A percentile compares a stretch with the other conserved stretches of the same genome.
Conservation (phyloP, 2,888 invertebrate species). For the Ceratothoa steindachneri region DNA sequence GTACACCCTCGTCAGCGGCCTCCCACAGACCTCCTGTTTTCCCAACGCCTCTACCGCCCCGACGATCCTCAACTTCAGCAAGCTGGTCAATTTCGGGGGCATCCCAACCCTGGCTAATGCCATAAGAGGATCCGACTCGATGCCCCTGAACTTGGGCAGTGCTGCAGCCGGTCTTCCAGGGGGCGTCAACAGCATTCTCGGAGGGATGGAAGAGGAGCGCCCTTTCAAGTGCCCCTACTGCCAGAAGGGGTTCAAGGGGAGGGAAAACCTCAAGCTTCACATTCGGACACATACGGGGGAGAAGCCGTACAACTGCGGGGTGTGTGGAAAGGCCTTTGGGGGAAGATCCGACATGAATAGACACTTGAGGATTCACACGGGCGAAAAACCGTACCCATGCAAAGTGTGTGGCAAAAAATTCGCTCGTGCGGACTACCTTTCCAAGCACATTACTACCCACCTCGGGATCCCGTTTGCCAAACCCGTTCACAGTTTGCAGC, state of each 20-base stretch:
- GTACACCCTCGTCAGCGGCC: conserved; percentile 14
- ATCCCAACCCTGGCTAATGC: neutral
- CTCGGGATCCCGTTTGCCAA: conserved; percentile 46
- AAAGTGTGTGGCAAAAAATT: conserved; percentile 89
- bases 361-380: conserved; percentile 47
- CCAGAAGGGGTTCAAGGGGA: conserved; percentile 47
- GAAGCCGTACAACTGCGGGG: conserved; percentile 84
- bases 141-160: neutral
- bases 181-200: neutral
- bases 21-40: conserved; percentile 9
- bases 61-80: conserved; percentile 7
- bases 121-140: neutral
- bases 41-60: conserved; percentile 1
- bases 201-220: conserved; percentile 34
- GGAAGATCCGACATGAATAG: conserved; percentile 48
- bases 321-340: conserved; percentile 86
- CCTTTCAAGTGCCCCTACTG: conserved; percentile 48
- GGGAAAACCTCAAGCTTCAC: conserved; percentile 48
- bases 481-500: conserved; percentile 47
- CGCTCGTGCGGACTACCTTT: conserved; percentile 82
- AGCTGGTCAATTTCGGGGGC: neutral
- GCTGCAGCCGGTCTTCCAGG: neutral
- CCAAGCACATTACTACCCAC: conserved; percentile 85
- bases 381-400: conserved; percentile 80
- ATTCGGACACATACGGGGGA: conserved; percentile 55